phyloP scores from a whole-genome alignment of 2,797 vertebrate species.

The Natrix natrix region DNA sequence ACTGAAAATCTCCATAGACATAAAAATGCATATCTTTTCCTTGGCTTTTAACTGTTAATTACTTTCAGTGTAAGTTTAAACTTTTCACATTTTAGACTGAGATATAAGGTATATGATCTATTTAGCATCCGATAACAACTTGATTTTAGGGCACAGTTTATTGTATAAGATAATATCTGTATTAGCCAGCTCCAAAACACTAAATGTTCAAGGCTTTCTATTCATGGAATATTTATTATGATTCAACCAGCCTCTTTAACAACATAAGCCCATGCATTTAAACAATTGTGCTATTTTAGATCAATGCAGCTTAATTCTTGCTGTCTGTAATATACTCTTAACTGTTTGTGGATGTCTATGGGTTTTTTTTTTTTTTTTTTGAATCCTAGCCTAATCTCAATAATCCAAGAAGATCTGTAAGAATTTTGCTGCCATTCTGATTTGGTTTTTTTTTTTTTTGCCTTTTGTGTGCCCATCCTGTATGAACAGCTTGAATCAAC shows the following conservation, averaged over 20 bases:
- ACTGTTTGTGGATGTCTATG: neutral
- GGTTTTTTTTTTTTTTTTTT: neutral
- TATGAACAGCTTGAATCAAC: neutral
- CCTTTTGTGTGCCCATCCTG: neutral
- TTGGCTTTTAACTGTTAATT: neutral
- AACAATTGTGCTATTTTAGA: neutral
- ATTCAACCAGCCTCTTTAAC: neutral
- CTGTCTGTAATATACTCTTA: neutral
- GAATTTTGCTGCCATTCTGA: neutral
- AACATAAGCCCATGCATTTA: neutral
- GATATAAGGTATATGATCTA: neutral
- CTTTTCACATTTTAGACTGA: neutral
- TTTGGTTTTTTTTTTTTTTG: neutral
- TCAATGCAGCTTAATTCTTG: neutral
- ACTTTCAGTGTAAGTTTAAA: neutral
- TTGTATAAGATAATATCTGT: neutral
- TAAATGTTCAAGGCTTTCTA: neutral
- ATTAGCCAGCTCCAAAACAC: neutral
- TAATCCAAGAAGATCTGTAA: neutral
- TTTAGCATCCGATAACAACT: neutral
- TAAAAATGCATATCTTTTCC: neutral
- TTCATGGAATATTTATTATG: neutral
- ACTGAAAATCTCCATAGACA: neutral
- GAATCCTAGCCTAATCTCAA: neutral
- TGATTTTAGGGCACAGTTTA: neutral